These are phyloP conservation scores for Drosophila orena DNA, from an alignment of 1,140 invertebrate species.

Conservation along the genomic window DNA sequence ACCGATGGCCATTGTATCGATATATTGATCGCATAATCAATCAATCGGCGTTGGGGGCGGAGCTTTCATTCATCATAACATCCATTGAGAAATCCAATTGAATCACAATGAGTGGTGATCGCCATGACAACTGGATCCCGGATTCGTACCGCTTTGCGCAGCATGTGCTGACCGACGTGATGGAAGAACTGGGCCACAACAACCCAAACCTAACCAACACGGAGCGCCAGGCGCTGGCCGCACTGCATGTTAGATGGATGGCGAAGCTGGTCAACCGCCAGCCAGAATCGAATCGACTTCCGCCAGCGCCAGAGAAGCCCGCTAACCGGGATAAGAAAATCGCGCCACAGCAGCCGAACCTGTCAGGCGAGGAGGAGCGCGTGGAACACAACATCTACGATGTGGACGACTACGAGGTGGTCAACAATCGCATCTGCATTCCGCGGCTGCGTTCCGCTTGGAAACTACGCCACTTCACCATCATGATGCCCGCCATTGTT, in stretches of 20 bases:
- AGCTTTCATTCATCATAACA: neutral
- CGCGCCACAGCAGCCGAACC: neutral
- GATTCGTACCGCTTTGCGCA: neutral
- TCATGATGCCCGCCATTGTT: neutral
- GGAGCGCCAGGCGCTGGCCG: neutral
- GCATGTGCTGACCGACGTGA: neutral
- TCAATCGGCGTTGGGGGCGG: too few species aligned
- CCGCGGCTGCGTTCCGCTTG: neutral
- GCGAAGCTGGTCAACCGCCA: neutral
- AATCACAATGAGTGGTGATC: too few species aligned
- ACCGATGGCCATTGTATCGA: neutral
- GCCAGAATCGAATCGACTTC: neutral
- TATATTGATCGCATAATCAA: neutral
- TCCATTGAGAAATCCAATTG: neutral
- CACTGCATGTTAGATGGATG: neutral
- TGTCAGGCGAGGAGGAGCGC: neutral
- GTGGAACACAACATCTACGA: neutral
- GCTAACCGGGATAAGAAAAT: neutral
- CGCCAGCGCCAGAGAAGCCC: neutral
- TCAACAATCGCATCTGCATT: neutral
- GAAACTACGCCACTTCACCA: neutral
- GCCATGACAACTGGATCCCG: neutral
- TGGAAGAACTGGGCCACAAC: neutral
- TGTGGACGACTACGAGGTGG: neutral
- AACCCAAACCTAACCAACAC: neutral